A percentile compares a stretch with the other conserved stretches of the same genome.
These are phyloP conservation scores for Macropus fuliginosus DNA, from an alignment of 2,797 vertebrate species.

Conservation along the genomic window DNA sequence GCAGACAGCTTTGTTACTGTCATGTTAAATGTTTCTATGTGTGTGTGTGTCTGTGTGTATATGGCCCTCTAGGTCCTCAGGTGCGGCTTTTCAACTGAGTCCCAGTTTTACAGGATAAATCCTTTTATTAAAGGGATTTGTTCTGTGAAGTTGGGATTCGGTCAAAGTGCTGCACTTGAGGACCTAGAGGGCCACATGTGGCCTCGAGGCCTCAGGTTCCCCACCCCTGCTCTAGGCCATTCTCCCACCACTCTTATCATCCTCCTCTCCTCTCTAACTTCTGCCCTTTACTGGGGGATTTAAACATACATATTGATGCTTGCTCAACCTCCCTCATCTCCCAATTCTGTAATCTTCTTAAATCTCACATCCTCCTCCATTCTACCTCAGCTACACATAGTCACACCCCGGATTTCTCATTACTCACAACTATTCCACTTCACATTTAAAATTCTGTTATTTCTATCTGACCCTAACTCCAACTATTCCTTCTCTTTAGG, in stretches of 20 bases:
- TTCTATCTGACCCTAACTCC: not conserved
- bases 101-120: too few species aligned
- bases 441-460: not conserved
- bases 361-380: not conserved
- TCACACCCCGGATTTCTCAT: not conserved
- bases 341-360: not conserved
- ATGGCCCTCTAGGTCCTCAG: too few species aligned
- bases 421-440: not conserved
- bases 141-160: too few species aligned
- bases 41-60: too few species aligned
- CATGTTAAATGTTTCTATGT: not conserved
- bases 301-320: not conserved
- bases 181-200: too few species aligned
- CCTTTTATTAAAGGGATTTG: too few species aligned
- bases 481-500: not conserved
- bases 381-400: not conserved
- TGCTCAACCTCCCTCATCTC: not conserved
- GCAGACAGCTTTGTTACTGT: not conserved
- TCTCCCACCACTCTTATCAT: not conserved
- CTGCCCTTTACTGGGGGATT: not conserved
- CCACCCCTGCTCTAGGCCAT: too few species aligned
- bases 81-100: too few species aligned
- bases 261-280: not conserved
- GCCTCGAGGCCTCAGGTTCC: too few species aligned
- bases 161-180: too few species aligned